Base-by-base conservation (phyloP, 2,113 vertebrate genomes). In the Trachemys scripta region DNA sequence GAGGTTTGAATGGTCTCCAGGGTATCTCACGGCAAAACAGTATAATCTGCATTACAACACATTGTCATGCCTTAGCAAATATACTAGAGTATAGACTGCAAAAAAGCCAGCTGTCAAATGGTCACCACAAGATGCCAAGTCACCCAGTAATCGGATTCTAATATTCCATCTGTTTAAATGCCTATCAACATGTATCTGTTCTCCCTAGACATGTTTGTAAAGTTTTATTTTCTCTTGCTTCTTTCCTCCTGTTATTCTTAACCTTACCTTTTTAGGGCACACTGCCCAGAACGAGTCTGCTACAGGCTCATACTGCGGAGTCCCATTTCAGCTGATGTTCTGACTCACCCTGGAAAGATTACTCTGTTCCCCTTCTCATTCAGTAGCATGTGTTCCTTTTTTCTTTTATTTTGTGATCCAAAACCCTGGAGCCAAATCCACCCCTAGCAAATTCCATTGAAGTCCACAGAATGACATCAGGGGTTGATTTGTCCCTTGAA, bases 81-180 rank as follows among this genome's bases (percentile, higher is more conserved):
- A 79, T 50, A 14, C 53, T 88, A 27, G 1, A 59, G n/a, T 75
- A 57, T 72, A 54, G 35, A 88, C 86, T 59, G 56, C 92, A 89
- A 83, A 85, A 79, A 56, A 91, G 82, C 53, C 57, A 89, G 11
- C 42, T 59, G 79, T 96, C 90, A 90, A 84, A 75, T 29, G 59
- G 11, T 31, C 87, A 85, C 85, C 89, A 80, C 8, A 93, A 88
- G 51, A 91, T 88, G 65, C n/a, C 94, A 92, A 38, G 22, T 25
- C 90, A 90, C 45, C 31, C 65, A 85, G 78, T 29, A 84, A 75
- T 80, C 16, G 53, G 59, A 29, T 62, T 80, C 84, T n/a, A 56
- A 54, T 29, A 57, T 19, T 27, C 51, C 59, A 87, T 80, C 90
- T 93, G 24, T 76, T 51, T 0, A 0, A 86, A 84, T 8, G 38